Base-by-base conservation (phyloP, 1,140 invertebrate species). In the Portunus trituberculatus region DNA sequence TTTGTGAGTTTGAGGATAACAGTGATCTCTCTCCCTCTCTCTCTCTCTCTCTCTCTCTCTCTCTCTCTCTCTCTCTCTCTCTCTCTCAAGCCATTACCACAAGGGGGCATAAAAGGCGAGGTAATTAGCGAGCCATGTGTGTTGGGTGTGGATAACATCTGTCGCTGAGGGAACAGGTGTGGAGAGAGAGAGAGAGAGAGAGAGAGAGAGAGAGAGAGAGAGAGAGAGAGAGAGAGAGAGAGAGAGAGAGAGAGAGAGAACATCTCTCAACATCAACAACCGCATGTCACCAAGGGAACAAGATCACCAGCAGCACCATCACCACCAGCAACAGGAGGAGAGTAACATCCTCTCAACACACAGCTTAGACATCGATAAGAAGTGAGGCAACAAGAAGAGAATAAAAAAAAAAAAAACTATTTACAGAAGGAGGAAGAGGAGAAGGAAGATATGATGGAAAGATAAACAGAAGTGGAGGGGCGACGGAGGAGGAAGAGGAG, bases 201-300 rank as follows among this genome's bases (percentile, higher is more conserved):
- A 88, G 86, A 88, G 86, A 88, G 86, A 88, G 86, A 88, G 86
- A 88, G 86, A 88, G 86, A 88, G 86, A 88, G 90, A 91, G 90
- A 91, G 90, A 91, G 90, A 91, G 90, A 91, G 90, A 91, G 90
- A 59, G 90, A 59, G 90, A 91, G 90, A 91, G 90, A 91, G 90
- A 88, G 28, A 88, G 31, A 88, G 28, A 88, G 83, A 86, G 83
- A 86, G 83, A 86, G 83, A 86, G 83, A 86, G 83, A 59, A 59
- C 52, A 59, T 10, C 10, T 59, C 16, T 59, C 12, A 59, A 20
- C 10, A 14, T 59, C 16, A 59, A 20, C 16, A 12, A 2, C 52
- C 0, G 52, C 10, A 59, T 10, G 10, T 59, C 39, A 39, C 52
- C 52, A 12, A 59, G 52, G 3, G 8, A 59, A 59, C 16, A 14